These are phyloP conservation scores for Alethe diademata DNA, from an alignment of 2,113 vertebrate species.

Conservation along the genomic window DNA sequence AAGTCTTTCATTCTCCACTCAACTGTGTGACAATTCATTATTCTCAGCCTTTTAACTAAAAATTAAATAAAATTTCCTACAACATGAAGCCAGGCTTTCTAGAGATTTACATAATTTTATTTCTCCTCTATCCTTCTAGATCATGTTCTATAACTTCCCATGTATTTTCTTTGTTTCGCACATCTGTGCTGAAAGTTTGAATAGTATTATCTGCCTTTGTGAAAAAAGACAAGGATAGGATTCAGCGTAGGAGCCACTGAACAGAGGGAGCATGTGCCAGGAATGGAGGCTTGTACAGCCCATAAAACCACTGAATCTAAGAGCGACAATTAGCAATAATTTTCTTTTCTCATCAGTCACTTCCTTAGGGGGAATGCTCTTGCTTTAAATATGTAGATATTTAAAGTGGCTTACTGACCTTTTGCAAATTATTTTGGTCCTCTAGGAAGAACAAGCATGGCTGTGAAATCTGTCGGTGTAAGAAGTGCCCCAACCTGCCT, in stretches of 20 bases:
- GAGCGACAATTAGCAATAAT: neutral
- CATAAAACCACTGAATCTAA: neutral
- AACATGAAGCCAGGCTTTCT: neutral
- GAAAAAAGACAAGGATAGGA: neutral
- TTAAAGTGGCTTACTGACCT: conserved; percentile 48
- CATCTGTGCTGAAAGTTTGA: neutral
- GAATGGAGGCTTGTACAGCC: neutral
- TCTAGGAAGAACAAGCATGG: conserved; percentile 91
- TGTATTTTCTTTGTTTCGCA: neutral
- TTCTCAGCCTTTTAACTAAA: neutral
- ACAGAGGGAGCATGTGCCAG: neutral
- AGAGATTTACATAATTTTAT: neutral
- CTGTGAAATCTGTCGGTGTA: conserved; percentile 89
- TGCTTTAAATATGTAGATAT: neutral
- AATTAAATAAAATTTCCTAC: neutral
- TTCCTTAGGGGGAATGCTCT: neutral
- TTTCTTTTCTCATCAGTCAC: neutral
- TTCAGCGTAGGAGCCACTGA: neutral
- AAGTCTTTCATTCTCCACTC: neutral
- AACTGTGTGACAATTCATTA: neutral
- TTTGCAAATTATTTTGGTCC: conserved; percentile 52
- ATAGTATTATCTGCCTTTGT: neutral
- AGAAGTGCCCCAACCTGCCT: conserved; percentile 83
- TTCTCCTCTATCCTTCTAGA: neutral
- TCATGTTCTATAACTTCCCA: neutral